These are phyloP conservation scores for Papilio elwesi DNA, from an alignment of 2,888 invertebrate genomes.

Conservation along the genomic window DNA sequence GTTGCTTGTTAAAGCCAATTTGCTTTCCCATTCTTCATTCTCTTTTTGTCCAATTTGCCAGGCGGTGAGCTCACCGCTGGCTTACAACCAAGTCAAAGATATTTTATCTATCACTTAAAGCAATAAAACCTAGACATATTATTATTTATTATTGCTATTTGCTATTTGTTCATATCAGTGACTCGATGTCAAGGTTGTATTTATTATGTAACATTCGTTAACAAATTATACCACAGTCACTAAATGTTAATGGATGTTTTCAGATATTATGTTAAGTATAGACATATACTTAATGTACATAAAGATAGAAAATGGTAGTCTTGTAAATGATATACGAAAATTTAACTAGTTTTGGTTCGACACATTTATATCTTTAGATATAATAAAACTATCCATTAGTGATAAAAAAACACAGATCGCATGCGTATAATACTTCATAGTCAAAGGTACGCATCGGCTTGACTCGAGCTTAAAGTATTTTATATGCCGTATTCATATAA, in stretches of 20 bases:
- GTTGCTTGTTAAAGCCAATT: not conserved
- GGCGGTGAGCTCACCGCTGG: not conserved
- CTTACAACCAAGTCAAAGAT: conserved; percentile 3
- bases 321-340: not conserved
- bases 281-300: not conserved
- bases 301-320: not conserved
- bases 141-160: conserved; percentile 25
- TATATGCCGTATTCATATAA: too few species aligned
- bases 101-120: conserved; percentile 19
- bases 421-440: too few species aligned
- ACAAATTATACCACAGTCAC: conserved; percentile 8
- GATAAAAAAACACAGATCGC: too few species aligned
- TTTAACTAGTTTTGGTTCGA: too few species aligned
- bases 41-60: not conserved
- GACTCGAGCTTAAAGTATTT: too few species aligned
- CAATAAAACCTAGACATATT: conserved; percentile 7
- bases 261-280: not conserved
- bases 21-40: not conserved
- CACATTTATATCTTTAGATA: too few species aligned
- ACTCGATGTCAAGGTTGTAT: conserved; percentile 30
- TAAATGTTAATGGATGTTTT: conserved; percentile 26
- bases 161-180: conserved; percentile 30
- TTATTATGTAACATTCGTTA: conserved; percentile 25
- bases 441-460: too few species aligned
- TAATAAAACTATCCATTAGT: too few species aligned